A percentile compares a stretch with the other conserved stretches of the same genome.
Evolutionary conservation across 2,888 invertebrate genomes (phyloP).

Genomic region (Drosophila aldrichi): DNA sequence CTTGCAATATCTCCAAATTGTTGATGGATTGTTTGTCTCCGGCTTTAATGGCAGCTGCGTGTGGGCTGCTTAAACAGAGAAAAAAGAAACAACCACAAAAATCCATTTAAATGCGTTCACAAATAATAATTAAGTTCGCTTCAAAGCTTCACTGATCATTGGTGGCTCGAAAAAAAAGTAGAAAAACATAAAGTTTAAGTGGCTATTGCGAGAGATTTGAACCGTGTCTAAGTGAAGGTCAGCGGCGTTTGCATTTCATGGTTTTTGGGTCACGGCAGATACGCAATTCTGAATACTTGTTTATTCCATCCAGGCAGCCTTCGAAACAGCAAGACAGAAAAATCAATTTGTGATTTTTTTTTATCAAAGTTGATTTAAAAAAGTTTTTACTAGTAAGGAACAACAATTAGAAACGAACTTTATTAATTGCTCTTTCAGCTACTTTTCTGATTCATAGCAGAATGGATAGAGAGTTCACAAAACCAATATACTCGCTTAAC

Average conservation of each 20-base stretch:
- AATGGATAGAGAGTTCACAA: background rate
- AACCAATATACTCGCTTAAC: background rate
- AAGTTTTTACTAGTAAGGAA: background rate
- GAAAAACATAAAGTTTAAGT: slow-evolving; percentile 64
- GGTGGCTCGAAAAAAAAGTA: slow-evolving; percentile 20
- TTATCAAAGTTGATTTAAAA: background rate
- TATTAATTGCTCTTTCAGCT: background rate
- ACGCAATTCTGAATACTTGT: slow-evolving; percentile 10
- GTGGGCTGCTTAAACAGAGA: slow-evolving; percentile 35
- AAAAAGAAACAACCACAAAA: background rate
- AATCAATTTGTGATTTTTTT: slow-evolving; percentile 7
- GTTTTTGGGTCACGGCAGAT: slow-evolving; percentile 66
- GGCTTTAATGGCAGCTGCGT: slow-evolving; percentile 20
- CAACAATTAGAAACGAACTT: background rate
- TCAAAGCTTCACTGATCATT: slow-evolving; percentile 63
- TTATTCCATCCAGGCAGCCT: slow-evolving; percentile 17
- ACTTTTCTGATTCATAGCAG: too few species aligned
- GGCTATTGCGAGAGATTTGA: slow-evolving; percentile 59
- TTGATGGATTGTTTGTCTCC: slow-evolving; percentile 31
- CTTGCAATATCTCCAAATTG: slow-evolving; percentile 6
- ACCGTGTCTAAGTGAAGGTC: slow-evolving; percentile 71
- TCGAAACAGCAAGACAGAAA: slow-evolving; percentile 4
- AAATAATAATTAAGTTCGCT: slow-evolving; percentile 70
- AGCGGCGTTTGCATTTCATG: slow-evolving; percentile 64
- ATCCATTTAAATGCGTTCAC: slow-evolving; percentile 59